A percentile compares a stretch with the other conserved stretches of the same genome.
phyloP scores from a whole-genome alignment of 2,797 vertebrate genomes.

The Halcyon chelicuti region DNA sequence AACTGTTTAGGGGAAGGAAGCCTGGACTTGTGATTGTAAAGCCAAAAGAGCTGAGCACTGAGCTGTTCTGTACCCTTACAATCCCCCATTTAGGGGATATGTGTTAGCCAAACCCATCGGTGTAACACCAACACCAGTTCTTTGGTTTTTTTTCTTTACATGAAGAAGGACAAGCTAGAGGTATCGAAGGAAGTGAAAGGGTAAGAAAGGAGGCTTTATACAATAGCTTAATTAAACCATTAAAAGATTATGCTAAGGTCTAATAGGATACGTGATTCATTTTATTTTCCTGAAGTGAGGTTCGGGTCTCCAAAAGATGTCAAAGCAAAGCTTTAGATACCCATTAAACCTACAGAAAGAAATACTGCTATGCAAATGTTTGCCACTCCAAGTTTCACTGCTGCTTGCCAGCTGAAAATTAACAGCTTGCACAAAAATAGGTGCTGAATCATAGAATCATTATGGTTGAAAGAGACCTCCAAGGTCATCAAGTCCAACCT shows the following conservation, averaged over 20 bases:
- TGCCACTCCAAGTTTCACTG: not conserved
- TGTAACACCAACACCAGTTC: not conserved
- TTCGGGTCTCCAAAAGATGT: not conserved
- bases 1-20: not conserved
- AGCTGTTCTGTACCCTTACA: not conserved
- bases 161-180: not conserved
- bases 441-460: slow-evolving; percentile 27
- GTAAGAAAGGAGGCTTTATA: not conserved
- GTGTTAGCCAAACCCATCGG: not conserved
- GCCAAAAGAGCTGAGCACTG: not conserved
- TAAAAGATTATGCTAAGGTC: not conserved
- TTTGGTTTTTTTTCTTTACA: accelerated
- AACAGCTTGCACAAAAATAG: not conserved
- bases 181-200: not conserved
- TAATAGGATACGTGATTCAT: not conserved
- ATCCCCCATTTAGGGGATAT: not conserved
- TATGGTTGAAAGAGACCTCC: too few relatives aligned
- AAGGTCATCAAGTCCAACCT: too few relatives aligned
- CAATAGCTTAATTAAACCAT: not conserved
- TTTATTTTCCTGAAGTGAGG: not conserved
- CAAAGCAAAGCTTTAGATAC: not conserved
- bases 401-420: slow-evolving; percentile 55
- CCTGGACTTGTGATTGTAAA: not conserved
- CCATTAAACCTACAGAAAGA: slow-evolving; percentile 2
- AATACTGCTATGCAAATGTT: slow-evolving; percentile 8